These are phyloP conservation scores for Hydrolagus colliei DNA, from an alignment of 2,797 vertebrate genomes.

Conservation along the genomic window DNA sequence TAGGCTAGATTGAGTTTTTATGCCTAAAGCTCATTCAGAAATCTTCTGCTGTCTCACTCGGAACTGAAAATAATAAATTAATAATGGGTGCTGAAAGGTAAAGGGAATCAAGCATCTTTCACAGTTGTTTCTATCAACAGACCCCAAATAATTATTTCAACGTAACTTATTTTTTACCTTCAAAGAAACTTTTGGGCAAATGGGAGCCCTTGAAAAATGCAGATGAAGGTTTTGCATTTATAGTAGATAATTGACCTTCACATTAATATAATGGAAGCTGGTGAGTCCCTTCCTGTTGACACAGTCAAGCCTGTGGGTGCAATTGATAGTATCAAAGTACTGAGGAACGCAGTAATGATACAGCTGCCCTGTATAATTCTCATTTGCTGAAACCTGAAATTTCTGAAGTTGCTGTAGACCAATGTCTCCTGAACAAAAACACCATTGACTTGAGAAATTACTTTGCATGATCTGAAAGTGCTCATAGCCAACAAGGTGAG, in stretches of 20 bases:
- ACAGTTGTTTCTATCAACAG: background rate
- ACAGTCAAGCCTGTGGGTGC: background rate
- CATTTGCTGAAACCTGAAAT: background rate
- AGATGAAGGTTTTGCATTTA: background rate
- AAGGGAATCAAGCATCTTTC: no score
- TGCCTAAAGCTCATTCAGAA: no score
- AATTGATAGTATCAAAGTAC: background rate
- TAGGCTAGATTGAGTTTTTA: no score
- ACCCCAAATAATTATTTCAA: background rate
- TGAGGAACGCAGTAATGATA: background rate
- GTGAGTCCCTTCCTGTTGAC: background rate
- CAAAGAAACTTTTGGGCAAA: background rate
- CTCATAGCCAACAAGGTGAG: background rate
- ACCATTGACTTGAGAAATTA: conserved; percentile 1
- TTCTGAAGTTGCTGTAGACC: background rate
- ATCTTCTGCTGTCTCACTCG: no score
- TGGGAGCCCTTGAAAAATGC: background rate
- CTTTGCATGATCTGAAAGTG: background rate
- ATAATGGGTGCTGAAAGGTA: no score
- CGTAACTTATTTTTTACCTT: background rate
- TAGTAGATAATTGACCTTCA: background rate
- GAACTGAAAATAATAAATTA: no score
- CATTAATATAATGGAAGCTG: background rate
- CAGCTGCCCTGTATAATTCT: background rate
- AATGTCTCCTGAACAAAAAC: background rate